Conservation (phyloP, 2,888 invertebrate species). For the Calameuta pallipes region DNA sequence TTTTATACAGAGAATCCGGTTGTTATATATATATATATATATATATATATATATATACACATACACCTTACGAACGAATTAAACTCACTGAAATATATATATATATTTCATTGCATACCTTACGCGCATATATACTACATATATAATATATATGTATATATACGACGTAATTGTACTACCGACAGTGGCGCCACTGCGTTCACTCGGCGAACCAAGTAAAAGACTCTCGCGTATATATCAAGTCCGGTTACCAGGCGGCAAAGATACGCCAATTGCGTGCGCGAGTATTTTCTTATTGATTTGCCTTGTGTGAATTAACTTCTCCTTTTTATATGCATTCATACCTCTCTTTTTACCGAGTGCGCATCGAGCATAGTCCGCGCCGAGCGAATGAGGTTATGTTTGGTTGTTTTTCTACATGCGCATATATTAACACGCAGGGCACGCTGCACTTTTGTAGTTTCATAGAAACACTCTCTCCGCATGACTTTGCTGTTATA, state of each 20-base stretch:
- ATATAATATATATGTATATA: neutral
- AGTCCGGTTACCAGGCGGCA: neutral
- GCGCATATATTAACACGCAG: neutral
- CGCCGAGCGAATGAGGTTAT: neutral
- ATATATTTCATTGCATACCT: neutral
- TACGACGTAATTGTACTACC: neutral
- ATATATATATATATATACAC: neutral
- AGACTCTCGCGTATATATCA: neutral
- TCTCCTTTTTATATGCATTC: neutral
- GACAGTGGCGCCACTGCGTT: neutral
- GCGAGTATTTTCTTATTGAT: neutral
- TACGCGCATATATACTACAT: no score
- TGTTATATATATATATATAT: neutral
- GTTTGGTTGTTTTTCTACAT: neutral
- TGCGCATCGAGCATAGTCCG: neutral
- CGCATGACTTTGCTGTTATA: neutral
- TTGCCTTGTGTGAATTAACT: neutral
- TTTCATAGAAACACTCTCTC: neutral
- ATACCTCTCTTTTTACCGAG: no score
- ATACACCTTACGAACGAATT: neutral
- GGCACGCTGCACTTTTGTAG: neutral
- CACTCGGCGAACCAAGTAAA: neutral
- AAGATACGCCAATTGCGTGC: neutral
- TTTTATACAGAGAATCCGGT: conserved; percentile 6
- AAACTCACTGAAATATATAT: neutral